Evolutionary conservation across 1,140 invertebrate species (phyloP), one percentile per base, ranked within the genome.

Genomic region (Diploscapter pachys): DNA sequence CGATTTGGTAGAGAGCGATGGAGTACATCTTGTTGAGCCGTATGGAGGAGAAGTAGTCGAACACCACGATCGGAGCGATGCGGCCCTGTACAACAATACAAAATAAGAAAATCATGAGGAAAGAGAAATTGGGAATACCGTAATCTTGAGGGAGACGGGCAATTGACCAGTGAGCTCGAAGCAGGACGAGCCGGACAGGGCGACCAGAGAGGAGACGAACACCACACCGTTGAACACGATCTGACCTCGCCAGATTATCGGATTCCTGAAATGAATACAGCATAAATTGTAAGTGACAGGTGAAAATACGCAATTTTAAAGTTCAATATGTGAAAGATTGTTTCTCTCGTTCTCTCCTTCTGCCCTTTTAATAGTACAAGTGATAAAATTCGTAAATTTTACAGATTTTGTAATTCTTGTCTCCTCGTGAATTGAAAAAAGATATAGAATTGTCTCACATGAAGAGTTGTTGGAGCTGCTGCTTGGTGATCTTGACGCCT

Each of bases 181-280:
- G 57, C 9, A 11, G 57, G 31, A 11, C 57, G 57, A 31, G 31
- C 31, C 31, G 57, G 57, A 59, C 9, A 59, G 9, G 57, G 57
- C 57, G 57, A 59, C 57, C 57, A 59, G 57, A 11, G 57, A 59
- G 57, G 57, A 59, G 57, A 59, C 57, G 57, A 59, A 59, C 9
- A 31, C 57, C 57, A 59, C 57, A 31, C 9, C 9, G 57, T 31
- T 31, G 9, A 59, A 11, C 9, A 31, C 31, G 57, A 59, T 59
- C 57, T 59, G 57, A 31, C 57, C 57, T 11, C 57, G 57, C 57
- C 57, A 59, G 9, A 59, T 31, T 31, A 59, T 11, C 57, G 57
- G 57, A 59, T 59, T 59, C 57, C 57, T 59, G 57, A 59, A 59
- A 31, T 59, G 9, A 59, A 59, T 11, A 31, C 31, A 31, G 31